Evolutionary conservation across 2,888 invertebrate genomes (phyloP).

Genomic region (Stramonita haemastoma): DNA sequence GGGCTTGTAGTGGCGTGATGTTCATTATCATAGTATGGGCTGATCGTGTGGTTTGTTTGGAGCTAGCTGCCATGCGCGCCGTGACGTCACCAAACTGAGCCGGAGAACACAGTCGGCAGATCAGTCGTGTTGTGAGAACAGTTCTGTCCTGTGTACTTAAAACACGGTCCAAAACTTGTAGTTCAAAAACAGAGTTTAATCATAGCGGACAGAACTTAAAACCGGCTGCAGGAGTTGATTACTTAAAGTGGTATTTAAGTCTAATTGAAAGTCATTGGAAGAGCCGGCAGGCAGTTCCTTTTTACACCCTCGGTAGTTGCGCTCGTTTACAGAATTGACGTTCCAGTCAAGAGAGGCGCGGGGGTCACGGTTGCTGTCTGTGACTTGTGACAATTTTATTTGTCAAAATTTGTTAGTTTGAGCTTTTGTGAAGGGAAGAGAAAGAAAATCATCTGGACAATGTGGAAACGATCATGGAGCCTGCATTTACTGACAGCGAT

Average conservation of each 20-base stretch:
- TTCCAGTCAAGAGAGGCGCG: background rate
- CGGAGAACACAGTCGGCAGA: background rate
- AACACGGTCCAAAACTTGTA: background rate
- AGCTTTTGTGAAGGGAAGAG: background rate
- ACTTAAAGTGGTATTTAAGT: background rate
- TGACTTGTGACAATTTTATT: background rate
- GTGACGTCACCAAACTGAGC: constrained; percentile 20
- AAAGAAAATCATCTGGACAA: background rate
- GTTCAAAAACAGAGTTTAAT: background rate
- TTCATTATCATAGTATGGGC: constrained; percentile 29
- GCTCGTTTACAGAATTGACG: constrained; percentile 4
- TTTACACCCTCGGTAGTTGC: constrained; percentile 15
- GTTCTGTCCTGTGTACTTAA: background rate
- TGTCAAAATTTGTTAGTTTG: background rate
- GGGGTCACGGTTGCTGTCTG: background rate
- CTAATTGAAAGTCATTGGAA: background rate
- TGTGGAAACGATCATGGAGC: constrained; percentile 37
- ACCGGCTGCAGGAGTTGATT: background rate
- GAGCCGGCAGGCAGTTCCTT: constrained; percentile 22
- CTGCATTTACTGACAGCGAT: background rate
- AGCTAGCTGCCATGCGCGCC: constrained; percentile 26
- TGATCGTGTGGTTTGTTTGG: constrained; percentile 24
- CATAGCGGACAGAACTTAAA: background rate
- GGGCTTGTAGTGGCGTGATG: constrained; percentile 32
- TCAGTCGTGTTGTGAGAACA: background rate